Base-by-base conservation (phyloP, 2,113 vertebrate species). In the Hippolais icterina region DNA sequence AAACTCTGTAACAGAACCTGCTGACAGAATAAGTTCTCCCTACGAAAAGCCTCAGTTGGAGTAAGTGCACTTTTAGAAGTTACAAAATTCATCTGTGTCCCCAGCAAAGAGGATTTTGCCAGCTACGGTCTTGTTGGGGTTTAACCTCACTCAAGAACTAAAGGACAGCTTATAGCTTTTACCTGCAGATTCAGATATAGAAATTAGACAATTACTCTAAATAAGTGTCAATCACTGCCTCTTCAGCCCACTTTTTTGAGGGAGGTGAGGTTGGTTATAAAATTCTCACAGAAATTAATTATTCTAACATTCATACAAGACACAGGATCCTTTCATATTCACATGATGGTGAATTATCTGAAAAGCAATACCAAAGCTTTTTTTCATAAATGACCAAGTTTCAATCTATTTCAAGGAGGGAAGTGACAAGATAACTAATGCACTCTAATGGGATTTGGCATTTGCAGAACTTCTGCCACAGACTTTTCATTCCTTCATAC, bases 281-380 rank as follows among this genome's bases (percentile, higher is more conserved):
- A 78, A 54, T 18, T 57, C n/a, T 39, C 15, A 37, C 11, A 71
- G 33, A 68, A 68, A 68, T 37, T 23, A 20, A 39, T 46, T 50
- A 31, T 39, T 44, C 9, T 15, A 65, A 31, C 47, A 25, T 33
- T 41, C 50, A 77, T 25, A 44, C 10, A 70, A 66, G 52, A 63
- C 23, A 77, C 9, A 61, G 10, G 18, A 68, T 35, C 56, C 44
- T 31, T 60, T 70, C 39, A 17, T 9, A 57, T 18, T 54, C 15
- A 42, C 5, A 0, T 6, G 28, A 61, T 0, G 0, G 23, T 22
- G 46, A 63, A 50, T 69, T 83, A 69, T 35, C 31, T 31, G 27
- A 84, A 78, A 83, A 82, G 44, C 33, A 82, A 52, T 22, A 57
- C 7, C 15, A 17, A 27, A 19, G 4, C 12, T 75, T 77, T 75